Evolutionary conservation across 2,113 vertebrate species (phyloP).

Genomic region (Clarias gariepinus): DNA sequence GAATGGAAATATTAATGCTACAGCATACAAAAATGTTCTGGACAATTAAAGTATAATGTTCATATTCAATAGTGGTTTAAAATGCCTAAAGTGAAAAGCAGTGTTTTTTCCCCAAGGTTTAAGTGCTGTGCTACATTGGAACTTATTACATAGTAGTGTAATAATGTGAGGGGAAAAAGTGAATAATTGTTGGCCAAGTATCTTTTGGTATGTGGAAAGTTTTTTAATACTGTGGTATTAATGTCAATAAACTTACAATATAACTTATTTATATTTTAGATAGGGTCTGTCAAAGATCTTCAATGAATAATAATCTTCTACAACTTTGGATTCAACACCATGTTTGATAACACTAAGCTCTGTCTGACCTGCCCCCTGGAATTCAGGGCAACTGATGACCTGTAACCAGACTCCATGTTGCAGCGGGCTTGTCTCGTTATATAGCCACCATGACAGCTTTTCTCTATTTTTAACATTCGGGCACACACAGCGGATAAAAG

Average conservation of each 20-base stretch:
- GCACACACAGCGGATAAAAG: conserved; percentile 10
- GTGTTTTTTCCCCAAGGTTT: background rate
- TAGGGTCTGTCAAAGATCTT: background rate
- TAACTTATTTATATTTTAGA: background rate
- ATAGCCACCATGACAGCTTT: background rate
- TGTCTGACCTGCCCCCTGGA: conserved; percentile 12
- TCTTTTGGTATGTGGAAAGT: background rate
- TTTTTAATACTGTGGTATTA: background rate
- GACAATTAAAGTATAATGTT: background rate
- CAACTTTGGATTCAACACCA: background rate
- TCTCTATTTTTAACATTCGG: conserved; percentile 53
- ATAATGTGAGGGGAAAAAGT: background rate
- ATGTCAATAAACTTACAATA: background rate
- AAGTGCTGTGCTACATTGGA: background rate
- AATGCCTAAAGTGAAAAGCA: background rate
- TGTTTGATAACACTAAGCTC: background rate
- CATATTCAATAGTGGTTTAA: background rate
- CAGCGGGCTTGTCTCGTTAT: conserved; percentile 35
- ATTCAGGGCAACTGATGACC: conserved; percentile 17
- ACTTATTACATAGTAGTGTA: background rate
- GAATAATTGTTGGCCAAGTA: background rate
- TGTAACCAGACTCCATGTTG: conserved; percentile 50
- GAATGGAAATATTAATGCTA: background rate
- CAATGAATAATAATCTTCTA: background rate
- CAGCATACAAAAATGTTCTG: background rate